Evolutionary conservation across 2,888 invertebrate genomes (phyloP), one percentile per base, ranked within the genome.

Genomic region (Ectropis crepuscularia): DNA sequence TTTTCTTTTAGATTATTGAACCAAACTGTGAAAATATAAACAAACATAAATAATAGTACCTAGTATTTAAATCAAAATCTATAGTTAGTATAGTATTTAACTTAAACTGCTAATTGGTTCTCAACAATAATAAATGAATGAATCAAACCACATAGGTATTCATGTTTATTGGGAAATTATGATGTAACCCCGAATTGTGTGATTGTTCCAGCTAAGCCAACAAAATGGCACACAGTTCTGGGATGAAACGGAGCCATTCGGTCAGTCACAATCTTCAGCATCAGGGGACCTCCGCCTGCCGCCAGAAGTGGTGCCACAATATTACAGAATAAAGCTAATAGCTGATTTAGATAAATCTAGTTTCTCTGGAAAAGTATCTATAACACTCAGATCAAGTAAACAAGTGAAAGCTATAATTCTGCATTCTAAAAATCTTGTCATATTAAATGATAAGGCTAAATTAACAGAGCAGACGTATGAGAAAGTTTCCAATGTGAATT

Each of bases 311-410:
- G 76, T 82, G 36, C 96, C 96, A 6, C 87, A 83, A 54, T 89
- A 87, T 58, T 96, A 96, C 75, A 87, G 94, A 53, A 83, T 96
- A 2, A 88, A 92, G 62, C 75, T 96, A 9, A 89, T 83, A 69
- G 92, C 94, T 0, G 88, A 94, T 70, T 83, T 95, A 41, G 87
- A 89, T 6, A 86, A 85, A 41, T 86, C 88, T 0, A 81, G 74
- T 38, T 93, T 92, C 61, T 84, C 80, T 36, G 93, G 93, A 2
- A 88, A 90, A 69, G 88, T 93, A 5, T 87, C 80, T 9, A 94
- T 95, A 57, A 92, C 93, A 16, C 76, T 95, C 48, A 76, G 78
- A 61, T 85, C 94, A 0, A 86, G 69, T 48, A 73, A 76, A 61
- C 76, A 76, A 65, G 89, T 93, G 0, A 88, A 81, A 37, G 78